Evolutionary conservation across 2,113 vertebrate genomes (phyloP).

Genomic region (Dicrurus megarhynchus): DNA sequence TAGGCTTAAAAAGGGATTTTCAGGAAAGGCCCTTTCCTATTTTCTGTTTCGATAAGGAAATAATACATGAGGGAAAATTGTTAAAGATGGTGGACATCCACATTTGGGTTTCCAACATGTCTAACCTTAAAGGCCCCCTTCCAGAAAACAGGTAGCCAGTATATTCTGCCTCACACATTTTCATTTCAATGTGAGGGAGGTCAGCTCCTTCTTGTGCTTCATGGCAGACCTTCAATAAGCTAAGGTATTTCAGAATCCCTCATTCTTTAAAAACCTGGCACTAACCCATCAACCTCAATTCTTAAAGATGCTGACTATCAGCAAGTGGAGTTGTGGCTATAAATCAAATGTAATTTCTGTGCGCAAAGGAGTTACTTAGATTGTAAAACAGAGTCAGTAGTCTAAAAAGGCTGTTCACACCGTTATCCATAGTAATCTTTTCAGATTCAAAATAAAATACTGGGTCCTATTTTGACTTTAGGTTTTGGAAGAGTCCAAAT

Average conservation of each 20-base stretch:
- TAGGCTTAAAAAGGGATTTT: not conserved
- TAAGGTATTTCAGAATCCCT: not conserved
- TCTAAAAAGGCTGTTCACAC: not conserved
- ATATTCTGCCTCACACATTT: not conserved
- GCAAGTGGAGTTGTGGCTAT: not conserved
- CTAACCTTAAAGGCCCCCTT: not conserved
- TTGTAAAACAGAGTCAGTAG: not conserved
- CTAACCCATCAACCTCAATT: not conserved
- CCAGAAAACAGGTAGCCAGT: not conserved
- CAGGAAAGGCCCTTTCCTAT: not conserved
- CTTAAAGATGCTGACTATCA: not conserved
- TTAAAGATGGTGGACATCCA: not conserved
- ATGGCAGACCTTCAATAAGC: not conserved
- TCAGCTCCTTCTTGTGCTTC: not conserved
- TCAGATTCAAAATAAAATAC: not conserved
- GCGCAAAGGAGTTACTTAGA: not conserved
- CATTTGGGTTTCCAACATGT: not conserved
- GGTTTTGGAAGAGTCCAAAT: conserved; percentile 97
- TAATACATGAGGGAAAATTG: not conserved
- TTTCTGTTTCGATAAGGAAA: not conserved
- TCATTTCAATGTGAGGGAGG: not conserved
- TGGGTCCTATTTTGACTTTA: conserved; percentile 51
- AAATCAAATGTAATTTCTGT: not conserved
- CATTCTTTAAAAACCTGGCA: not conserved
- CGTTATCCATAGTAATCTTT: not conserved